Base-by-base conservation (phyloP, 2,797 vertebrate species). In the Dromococcyx pavoninus region DNA sequence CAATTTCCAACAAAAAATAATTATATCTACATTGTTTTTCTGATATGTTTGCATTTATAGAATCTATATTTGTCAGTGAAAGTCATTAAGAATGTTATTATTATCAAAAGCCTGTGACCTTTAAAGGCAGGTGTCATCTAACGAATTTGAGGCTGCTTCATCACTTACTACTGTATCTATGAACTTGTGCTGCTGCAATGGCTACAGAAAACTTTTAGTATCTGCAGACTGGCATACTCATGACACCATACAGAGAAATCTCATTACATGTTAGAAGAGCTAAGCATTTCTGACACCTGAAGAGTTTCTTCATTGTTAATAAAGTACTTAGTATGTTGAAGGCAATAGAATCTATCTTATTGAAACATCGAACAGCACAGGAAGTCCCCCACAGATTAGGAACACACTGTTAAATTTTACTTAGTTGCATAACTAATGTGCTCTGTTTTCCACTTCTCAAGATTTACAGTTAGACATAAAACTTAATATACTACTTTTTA, bases 401-500 rank as follows among this genome's bases (percentile, higher is more conserved):
- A 86, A 86, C 3, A 25, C 43, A 64, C 69, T 56, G 50, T 61
- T 83, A 93, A 62, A 81, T 86, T 93, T 88, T 57, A 88, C 15
- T 73, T 48, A 67, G 67, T 28, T 81, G 41, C 22, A 60, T 11
- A 62, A 41, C 19, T 82, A n/a, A 56, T 24, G 24, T 48, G 58
- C 53, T 76, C 66, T 25, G 21, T 71, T 89, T 70, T 54, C 54
- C 58, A 74, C 37, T 93, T 81, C 46, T 84, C 51, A 86, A 93
- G 89, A 94, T 92, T 94, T 95, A 94, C 32, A 88, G 91, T 48
- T 88, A 81, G 54, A 81, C 76, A 83, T 91, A 89, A 95, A 92
- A 30, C 72, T 86, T 94, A 96, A 89, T 93, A 88, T 57, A 84
- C 95, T 92, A 95, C 87, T 58, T 86, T 89, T 94, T 84, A 95